Evolutionary conservation across 2,888 invertebrate genomes (phyloP), one percentile per base, ranked within the genome.

Genomic region (Aelia acuminata): DNA sequence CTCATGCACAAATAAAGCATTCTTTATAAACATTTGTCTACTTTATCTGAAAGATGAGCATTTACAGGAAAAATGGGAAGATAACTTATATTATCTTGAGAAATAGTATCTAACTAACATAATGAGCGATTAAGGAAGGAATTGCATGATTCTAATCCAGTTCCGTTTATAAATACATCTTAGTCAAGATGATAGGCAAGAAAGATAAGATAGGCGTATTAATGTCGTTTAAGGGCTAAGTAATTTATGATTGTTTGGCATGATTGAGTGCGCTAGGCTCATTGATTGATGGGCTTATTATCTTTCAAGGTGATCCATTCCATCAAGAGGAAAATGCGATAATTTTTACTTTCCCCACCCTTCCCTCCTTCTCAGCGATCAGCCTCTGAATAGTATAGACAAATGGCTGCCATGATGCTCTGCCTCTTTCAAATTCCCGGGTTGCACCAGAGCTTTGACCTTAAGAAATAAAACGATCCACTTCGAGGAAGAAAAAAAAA

Each of bases 191-290:
- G n/a, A n/a, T n/a, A n/a, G n/a, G n/a, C n/a, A n/a, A n/a, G n/a
- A n/a, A 35, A 70, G 63, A 70, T 70, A 70, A 70, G 63, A 70
- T 70, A 35, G 63, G 63, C 31, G 31, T 70, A 35, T 70, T 70
- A 70, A 70, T 35, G 63, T 70, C 63, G 20, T 31, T 35, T 70
- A 35, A 35, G 31, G 31, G 26, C 63, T 70, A 31, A 35, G 63
- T 70, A 70, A 70, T 70, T 35, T 70, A 70, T 70, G 63, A 70
- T 70, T 70, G 63, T 35, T 70, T 18, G 7, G 0, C 18, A 70
- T 70, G 63, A 70, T 70, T 70, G 31, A 70, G 63, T 70, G 63
- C 31, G 35, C 63, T 18, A 35, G 31, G 35, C 31, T 18, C 35
- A 4, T 18, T 70, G 63, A 70, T 70, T 70, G 63, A 70, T 70